phyloP scores from a whole-genome alignment of 2,888 invertebrate genomes.

The Synanthedon andrenaeformis region DNA sequence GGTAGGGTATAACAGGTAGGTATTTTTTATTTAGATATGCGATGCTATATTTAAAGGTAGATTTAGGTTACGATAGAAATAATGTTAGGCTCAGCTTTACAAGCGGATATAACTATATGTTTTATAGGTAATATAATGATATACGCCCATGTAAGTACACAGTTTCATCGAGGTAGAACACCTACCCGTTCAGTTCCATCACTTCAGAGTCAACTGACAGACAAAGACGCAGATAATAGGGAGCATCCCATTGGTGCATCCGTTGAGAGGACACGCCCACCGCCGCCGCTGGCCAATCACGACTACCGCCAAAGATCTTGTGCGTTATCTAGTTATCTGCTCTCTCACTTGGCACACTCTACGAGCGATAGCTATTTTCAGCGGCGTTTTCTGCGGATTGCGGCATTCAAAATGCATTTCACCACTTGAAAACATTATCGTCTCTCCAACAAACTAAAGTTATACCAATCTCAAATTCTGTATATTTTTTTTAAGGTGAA shows the following conservation, averaged over 20 bases:
- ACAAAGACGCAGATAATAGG: slow-evolving; percentile 69
- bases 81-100: too few species aligned
- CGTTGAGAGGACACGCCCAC: slow-evolving; percentile 60
- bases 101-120: too few species aligned
- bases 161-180: slow-evolving; percentile 17
- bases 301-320: slow-evolving; percentile 65
- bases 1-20: too few species aligned
- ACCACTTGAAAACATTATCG: too few species aligned
- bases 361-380: slow-evolving; percentile 46
- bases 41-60: too few species aligned
- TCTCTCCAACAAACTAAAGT: too few species aligned
- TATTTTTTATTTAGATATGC: too few species aligned
- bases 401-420: background rate
- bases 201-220: slow-evolving; percentile 61
- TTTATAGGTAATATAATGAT: too few species aligned
- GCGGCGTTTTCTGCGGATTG: slow-evolving; percentile 14
- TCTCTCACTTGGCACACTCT: slow-evolving; percentile 56
- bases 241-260: slow-evolving; percentile 73
- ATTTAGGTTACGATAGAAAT: too few species aligned
- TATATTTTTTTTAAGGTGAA: too few species aligned
- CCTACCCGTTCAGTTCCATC: slow-evolving; percentile 17
- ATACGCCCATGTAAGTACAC: background rate
- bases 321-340: slow-evolving; percentile 68
- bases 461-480: too few species aligned
- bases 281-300: slow-evolving; percentile 46